Conservation (phyloP, 2,888 invertebrate genomes). For the Drosophila prolongata region DNA sequence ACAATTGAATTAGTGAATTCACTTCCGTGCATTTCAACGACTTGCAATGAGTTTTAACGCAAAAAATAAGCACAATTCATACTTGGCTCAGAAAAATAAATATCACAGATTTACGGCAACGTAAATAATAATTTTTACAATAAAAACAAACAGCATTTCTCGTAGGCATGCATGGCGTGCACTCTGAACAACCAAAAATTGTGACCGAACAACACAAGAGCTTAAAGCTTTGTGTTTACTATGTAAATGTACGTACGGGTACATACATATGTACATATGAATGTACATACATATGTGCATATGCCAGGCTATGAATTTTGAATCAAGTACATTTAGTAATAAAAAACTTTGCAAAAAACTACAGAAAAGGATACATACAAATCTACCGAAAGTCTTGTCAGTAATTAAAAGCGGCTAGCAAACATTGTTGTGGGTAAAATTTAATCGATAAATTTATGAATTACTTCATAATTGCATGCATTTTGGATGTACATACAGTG, state of each 20-base stretch:
- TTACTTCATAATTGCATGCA: too few species aligned
- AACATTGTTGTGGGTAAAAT: too few species aligned
- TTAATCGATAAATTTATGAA: too few species aligned
- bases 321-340: too few species aligned
- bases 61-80: not conserved
- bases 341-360: too few species aligned
- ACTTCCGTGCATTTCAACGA: not conserved
- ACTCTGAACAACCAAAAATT: conserved; percentile 12
- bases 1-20: too few species aligned
- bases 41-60: not conserved
- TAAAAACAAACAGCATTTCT: not conserved
- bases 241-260: not conserved
- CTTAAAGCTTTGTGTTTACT: conserved; percentile 63
- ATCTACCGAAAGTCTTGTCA: too few species aligned
- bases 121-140: not conserved
- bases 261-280: too few species aligned
- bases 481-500: too few species aligned
- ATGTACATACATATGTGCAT: not conserved
- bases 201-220: conserved; percentile 55
- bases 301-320: not conserved
- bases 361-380: too few species aligned
- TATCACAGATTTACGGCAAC: not conserved
- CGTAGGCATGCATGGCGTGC: conserved; percentile 2
- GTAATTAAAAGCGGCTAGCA: too few species aligned
- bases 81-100: not conserved